phyloP scores from a whole-genome alignment of 1,140 invertebrate species.

The Lordiphosa mommai region DNA sequence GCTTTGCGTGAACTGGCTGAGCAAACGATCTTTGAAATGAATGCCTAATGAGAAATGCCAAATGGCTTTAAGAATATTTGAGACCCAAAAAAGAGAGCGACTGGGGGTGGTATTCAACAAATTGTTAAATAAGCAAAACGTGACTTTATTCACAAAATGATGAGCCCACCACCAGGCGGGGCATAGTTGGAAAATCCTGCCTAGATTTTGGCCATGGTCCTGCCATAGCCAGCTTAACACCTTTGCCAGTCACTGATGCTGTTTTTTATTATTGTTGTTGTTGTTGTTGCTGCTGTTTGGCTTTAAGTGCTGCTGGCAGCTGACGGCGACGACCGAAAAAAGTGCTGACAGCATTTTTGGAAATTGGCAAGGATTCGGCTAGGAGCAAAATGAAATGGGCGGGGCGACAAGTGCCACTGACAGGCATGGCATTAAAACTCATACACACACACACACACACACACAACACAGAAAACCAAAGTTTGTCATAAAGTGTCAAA shows the following conservation, averaged over 20 bases:
- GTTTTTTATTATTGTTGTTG: slow-evolving; percentile 20
- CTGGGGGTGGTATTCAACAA: slow-evolving; percentile 51
- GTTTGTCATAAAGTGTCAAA: slow-evolving; percentile 76
- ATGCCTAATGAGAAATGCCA: slow-evolving; percentile 43
- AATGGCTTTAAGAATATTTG: slow-evolving; percentile 28
- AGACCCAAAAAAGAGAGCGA: not conserved
- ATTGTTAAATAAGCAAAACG: slow-evolving; percentile 77
- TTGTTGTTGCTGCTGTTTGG: slow-evolving; percentile 22
- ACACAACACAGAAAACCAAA: slow-evolving; percentile 51
- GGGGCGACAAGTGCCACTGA: slow-evolving; percentile 47
- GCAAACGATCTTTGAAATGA: slow-evolving; percentile 16
- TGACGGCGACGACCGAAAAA: slow-evolving; percentile 38
- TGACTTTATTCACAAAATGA: slow-evolving; percentile 73
- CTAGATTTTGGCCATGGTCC: slow-evolving; percentile 6
- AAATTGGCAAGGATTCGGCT: slow-evolving; percentile 50
- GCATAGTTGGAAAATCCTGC: not conserved
- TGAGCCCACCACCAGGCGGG: slow-evolving; percentile 28
- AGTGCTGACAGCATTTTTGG: slow-evolving; percentile 69
- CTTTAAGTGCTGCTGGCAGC: slow-evolving; percentile 66
- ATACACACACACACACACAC: slow-evolving; percentile 29
- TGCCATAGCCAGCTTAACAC: slow-evolving; percentile 34
- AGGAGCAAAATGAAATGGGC: slow-evolving; percentile 1
- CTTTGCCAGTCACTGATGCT: slow-evolving; percentile 35
- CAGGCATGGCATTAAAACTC: slow-evolving; percentile 44
- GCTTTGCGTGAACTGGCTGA: too few species aligned